Base-by-base conservation (phyloP, 2,888 invertebrate genomes). In the Pterobdella sp. region DNA sequence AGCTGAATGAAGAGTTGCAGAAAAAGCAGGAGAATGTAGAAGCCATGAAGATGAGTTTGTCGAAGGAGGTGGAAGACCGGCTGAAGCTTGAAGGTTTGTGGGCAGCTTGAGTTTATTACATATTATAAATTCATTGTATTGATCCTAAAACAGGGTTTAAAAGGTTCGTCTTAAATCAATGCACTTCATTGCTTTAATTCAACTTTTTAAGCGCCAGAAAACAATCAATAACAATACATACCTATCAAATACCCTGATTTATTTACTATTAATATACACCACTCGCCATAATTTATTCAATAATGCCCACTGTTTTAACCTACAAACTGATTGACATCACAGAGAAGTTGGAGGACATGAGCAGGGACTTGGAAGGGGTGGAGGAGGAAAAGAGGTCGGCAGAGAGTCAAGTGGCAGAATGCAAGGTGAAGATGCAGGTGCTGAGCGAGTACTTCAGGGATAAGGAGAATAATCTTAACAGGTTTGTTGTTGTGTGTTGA, bases 371-470 rank as follows among this genome's bases (percentile, higher is more conserved):
- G 60, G 60, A 3, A 3, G 60, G 4, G 60, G 7, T 22, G n/a
- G 60, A 56, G 60, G n/a, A 56, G 60, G 60, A 26, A 26, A 56
- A 22, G 60, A 56, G 26, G n/a, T 22, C 4, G n/a, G 60, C 60
- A 26, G 7, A 18, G 60, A 22, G 60, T 22, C n/a, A 56, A n/a
- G 60, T 22, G 10, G 60, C 18, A 26, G 60, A 56, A n/a, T 56
- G 60, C 26, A 22, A 26, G 4, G 60, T 56, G 60, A 56, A 56
- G 60, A 56, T 56, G 60, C 14, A 56, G 60, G 60, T 56, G 4
- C 7, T 56, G 60, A 56, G 60, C n/a, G n/a, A 56, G n/a, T 56
- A 56, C n/a, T 56, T 18, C 60, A 7, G 60, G n/a, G 60, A 56
- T 4, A 56, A 56, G 60, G 60, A 56, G 26, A 56, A 22, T 26